These are phyloP conservation scores for Acanthopleura granulata DNA, from an alignment of 2,888 invertebrate genomes.

Conservation along the genomic window DNA sequence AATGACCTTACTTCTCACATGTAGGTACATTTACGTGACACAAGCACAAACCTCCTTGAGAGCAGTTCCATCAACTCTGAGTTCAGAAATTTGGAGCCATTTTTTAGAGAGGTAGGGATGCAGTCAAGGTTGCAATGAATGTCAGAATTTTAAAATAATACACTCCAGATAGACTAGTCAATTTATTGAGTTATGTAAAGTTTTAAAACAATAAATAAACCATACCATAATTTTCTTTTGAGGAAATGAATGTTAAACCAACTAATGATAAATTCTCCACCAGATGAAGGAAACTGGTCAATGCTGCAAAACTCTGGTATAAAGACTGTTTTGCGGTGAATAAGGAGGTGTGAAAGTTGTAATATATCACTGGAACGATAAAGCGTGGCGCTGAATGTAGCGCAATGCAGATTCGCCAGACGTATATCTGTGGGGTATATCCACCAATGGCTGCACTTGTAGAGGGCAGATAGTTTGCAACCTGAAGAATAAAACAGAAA, in stretches of 20 bases:
- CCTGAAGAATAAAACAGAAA: slow-evolving; percentile 73
- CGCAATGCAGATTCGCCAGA: slow-evolving; percentile 93
- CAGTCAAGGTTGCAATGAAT: too few species aligned
- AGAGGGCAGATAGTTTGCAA: slow-evolving; percentile 93
- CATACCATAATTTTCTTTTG: slow-evolving; percentile 86
- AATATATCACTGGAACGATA: slow-evolving; percentile 83
- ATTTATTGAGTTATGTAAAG: too few species aligned
- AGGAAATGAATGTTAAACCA: slow-evolving; percentile 92
- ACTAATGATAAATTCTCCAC: slow-evolving; percentile 88
- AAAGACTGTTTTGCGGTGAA: slow-evolving; percentile 34
- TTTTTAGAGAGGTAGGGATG: too few species aligned
- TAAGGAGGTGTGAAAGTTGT: slow-evolving; percentile 71
- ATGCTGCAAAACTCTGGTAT: slow-evolving; percentile 42
- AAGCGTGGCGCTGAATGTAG: slow-evolving; percentile 87
- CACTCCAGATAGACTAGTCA: too few species aligned
- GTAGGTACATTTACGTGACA: too few species aligned
- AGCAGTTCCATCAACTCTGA: too few species aligned
- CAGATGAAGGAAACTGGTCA: slow-evolving; percentile 77
- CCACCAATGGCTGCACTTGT: slow-evolving; percentile 96
- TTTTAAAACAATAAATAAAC: too few species aligned
- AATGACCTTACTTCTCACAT: too few species aligned
- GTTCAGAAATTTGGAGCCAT: too few species aligned
- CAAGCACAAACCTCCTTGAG: too few species aligned
- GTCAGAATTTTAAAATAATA: too few species aligned
- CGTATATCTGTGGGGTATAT: slow-evolving; percentile 87